Conservation (phyloP, 2,797 vertebrate species). For the Simalia tracyae region DNA sequence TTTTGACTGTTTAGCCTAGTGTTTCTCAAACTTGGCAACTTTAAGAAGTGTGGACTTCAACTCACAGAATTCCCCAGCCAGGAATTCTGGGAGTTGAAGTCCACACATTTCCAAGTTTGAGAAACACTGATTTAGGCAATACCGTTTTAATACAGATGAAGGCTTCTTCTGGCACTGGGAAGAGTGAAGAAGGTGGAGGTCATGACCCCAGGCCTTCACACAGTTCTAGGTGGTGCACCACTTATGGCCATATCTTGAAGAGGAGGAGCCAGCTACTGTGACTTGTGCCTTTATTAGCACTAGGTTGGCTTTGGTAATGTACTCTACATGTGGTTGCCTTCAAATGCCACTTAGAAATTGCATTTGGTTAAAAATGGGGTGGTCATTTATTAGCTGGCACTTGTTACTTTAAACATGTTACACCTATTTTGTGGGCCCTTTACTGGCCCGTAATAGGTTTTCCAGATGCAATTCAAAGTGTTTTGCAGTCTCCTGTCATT, state of each 20-base stretch:
- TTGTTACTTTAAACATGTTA: conserved; percentile 9
- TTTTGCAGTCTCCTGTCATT: neutral
- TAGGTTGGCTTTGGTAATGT: neutral
- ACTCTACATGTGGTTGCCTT: neutral
- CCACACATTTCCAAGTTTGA: neutral
- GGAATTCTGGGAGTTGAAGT: neutral
- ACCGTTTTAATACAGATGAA: neutral
- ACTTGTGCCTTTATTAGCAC: neutral
- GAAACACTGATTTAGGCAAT: neutral
- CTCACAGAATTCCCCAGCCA: neutral
- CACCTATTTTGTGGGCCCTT: neutral
- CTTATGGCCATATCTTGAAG: neutral
- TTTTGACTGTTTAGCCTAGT: neutral
- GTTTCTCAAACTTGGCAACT: neutral
- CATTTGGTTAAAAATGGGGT: neutral
- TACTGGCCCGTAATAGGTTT: neutral
- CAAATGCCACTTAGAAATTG: neutral
- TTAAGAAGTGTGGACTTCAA: neutral
- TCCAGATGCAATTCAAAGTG: neutral
- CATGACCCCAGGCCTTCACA: neutral
- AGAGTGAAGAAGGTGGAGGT: neutral
- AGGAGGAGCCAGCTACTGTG: neutral
- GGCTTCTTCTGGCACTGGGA: neutral
- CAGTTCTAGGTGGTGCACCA: neutral
- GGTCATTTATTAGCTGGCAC: neutral